A percentile compares a stretch with the other conserved stretches of the same genome.
phyloP scores from a whole-genome alignment of 2,797 vertebrate species.

The Chelidonichthys spinosus region DNA sequence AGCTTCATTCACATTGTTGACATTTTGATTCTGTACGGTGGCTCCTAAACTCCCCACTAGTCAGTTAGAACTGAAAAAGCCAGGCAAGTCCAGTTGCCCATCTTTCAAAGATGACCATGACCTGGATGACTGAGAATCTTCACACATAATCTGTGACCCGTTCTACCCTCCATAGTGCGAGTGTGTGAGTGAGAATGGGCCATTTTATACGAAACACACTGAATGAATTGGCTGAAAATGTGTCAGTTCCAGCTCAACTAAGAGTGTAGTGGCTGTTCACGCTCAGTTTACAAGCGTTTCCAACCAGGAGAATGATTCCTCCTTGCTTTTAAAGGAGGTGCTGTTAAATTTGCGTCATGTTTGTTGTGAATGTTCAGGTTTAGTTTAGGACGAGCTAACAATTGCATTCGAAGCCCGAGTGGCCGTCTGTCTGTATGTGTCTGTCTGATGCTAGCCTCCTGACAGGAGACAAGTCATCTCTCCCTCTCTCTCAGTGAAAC shows the following conservation, averaged over 20 bases:
- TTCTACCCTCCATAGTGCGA: no score
- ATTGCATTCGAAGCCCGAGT: constrained; percentile 22
- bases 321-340: not conserved
- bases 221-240: not conserved
- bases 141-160: no score
- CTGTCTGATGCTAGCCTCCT: constrained; percentile 19
- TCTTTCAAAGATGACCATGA: no score
- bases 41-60: no score
- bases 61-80: no score
- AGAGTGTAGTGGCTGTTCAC: not conserved
- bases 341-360: not conserved
- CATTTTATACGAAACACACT: not conserved
- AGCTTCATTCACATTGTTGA: no score
- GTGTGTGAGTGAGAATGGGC: no score
- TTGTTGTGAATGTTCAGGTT: not conserved
- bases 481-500: constrained; percentile 42
- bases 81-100: no score
- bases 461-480: constrained; percentile 46
- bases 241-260: not conserved
- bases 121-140: no score
- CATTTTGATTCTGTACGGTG: no score
- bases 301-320: not conserved
- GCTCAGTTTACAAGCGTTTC: not conserved
- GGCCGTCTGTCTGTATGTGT: not conserved
- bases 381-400: constrained; percentile 10